These are phyloP conservation scores for Anadara kagoshimensis DNA, from an alignment of 1,140 invertebrate genomes.

Conservation along the genomic window DNA sequence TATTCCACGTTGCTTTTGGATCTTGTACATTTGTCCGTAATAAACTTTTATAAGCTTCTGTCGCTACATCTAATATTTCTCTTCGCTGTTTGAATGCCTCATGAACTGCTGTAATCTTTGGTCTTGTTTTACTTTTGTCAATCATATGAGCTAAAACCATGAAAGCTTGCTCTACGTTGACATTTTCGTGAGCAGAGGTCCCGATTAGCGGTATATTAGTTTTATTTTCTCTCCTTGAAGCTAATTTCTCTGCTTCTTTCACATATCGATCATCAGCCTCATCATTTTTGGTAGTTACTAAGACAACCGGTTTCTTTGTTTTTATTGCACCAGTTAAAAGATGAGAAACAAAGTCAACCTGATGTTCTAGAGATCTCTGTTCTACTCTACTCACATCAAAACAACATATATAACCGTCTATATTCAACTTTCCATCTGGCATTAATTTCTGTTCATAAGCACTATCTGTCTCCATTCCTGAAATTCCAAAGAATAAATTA, in stretches of 20 bases:
- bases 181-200: conserved; percentile 96
- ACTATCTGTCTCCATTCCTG: conserved; percentile 83
- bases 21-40: conserved; percentile 78
- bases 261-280: conserved; percentile 91
- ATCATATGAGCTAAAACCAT: conserved; percentile 93
- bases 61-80: conserved; percentile 86
- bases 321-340: conserved; percentile 71
- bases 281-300: conserved; percentile 98
- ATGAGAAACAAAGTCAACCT: conserved; percentile 69
- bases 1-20: conserved; percentile 89
- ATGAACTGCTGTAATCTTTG: conserved; percentile 86
- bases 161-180: conserved; percentile 97
- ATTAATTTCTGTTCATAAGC: conserved; percentile 96
- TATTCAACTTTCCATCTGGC: conserved; percentile 92
- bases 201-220: conserved; percentile 91
- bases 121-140: conserved; percentile 81
- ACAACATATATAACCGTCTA: conserved; percentile 97
- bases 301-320: conserved; percentile 93
- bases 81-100: conserved; percentile 91
- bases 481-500: conserved; percentile 29
- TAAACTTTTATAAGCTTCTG: conserved; percentile 66
- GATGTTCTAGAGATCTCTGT: conserved; percentile 85
- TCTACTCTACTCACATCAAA: conserved; percentile 95
- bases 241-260: conserved; percentile 90
- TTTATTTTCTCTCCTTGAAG: conserved; percentile 94